Evolutionary conservation across 2,888 invertebrate species (phyloP), one percentile per base, ranked within the genome.

Genomic region (Bugulina stolonifera): DNA sequence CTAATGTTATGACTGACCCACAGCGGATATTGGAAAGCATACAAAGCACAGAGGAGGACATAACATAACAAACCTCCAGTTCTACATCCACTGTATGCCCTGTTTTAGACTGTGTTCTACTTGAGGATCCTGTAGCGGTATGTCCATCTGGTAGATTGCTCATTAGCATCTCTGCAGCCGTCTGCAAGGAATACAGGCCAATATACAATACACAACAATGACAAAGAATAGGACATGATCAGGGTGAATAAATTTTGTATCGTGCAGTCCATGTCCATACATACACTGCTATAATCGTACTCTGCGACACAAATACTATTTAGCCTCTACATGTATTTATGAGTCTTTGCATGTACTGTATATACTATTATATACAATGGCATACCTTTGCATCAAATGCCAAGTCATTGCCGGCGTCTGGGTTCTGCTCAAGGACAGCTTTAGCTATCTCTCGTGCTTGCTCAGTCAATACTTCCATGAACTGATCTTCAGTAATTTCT

Each of bases 351-450:
- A n/a, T n/a, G n/a, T n/a, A n/a, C n/a, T n/a, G n/a, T n/a, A n/a
- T n/a, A n/a, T n/a, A n/a, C n/a, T n/a, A n/a, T n/a, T n/a, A n/a
- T n/a, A n/a, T n/a, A n/a, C n/a, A n/a, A n/a, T n/a, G n/a, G n/a
- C n/a, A n/a, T n/a, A 83, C 83, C 80, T 81, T 78, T 32, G 82
- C 80, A 76, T 83, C 83, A 18, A 78, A 75, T 35, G 79, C 80
- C 2, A 83, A 75, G 35, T 81, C 77, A 22, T 76, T 73, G 1
- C 83, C 83, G n/a, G 80, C 78, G 14, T 76, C 78, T 14, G 75
- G 74, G 1, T 77, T 76, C 72, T 77, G 32, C 5, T 64, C 78
- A 0, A 83, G 77, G 0, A 82, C 78, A 32, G 77, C 77, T 22
- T 78, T 77, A 1, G 83, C 83, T 25, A 83, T 81, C 54, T 77